Conservation (phyloP, 2,113 vertebrate species). For the Nasalis larvatus region DNA sequence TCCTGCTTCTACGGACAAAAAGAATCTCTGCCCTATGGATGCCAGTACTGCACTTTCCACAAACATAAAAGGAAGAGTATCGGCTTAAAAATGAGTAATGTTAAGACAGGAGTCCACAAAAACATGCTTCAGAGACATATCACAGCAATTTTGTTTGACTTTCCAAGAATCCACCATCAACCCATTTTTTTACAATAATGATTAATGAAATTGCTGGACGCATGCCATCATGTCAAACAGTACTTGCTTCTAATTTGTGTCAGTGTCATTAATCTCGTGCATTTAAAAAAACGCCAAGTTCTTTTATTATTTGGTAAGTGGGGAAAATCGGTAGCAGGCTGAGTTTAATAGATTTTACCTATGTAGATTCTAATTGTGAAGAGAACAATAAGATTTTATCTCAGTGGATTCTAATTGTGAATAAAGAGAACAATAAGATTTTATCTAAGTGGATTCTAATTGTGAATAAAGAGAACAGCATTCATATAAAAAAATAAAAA, state of each 20-base stretch:
- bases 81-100: not conserved
- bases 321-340: not conserved
- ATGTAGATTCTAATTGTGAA: not conserved
- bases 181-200: not conserved
- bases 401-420: not conserved
- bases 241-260: not conserved
- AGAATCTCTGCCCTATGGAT: not conserved
- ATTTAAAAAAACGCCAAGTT: not conserved
- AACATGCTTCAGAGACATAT: not conserved
- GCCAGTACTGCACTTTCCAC: not conserved
- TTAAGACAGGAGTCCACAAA: not conserved
- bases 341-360: not conserved
- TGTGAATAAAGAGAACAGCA: no score
- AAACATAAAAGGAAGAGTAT: not conserved
- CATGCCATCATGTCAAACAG: not conserved
- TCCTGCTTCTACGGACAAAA: not conserved
- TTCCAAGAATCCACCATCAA: not conserved
- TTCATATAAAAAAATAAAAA: no score
- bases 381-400: not conserved
- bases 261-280: not conserved
- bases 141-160: not conserved
- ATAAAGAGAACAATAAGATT: not conserved
- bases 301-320: not conserved
- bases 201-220: not conserved
- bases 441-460: not conserved